Evolutionary conservation across 2,113 vertebrate species (phyloP), one percentile per base, ranked within the genome.

Genomic region (Tachysurus fulvidraco): DNA sequence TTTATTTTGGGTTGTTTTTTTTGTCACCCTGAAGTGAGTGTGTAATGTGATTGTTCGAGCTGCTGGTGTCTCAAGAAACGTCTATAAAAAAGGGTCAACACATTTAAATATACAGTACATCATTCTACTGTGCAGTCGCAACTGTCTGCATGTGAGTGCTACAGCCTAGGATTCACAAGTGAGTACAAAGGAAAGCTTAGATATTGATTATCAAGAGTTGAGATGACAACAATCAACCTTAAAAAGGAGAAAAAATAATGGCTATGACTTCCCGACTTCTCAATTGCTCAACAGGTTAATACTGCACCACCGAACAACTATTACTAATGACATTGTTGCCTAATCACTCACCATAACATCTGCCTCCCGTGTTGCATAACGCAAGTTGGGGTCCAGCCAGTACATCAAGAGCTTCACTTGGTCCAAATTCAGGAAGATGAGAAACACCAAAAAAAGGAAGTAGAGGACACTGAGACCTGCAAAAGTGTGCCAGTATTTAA

Each of bases 341-440:
- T 41, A 28, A 30, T 69, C 16, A 55, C 93, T 91, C 84, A 99
- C 98, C 98, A 99, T 99, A 88, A 99, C 87, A 74, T 99, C 98
- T 0, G 98, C 96, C 93, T 99, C 98, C 86, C 98, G 95, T 8
- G 97, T 99, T 54, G 97, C 98, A 0, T 98, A 98, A 1, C 98
- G 97, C 85, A 99, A 95, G 91, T 98, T 97, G 8, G 97, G 97
- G 87, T 99, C 98, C 79, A 99, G 91, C 98, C 98, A 99, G 87
- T 97, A 99, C 97, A 99, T 98, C 3, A 99, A 93, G n/a, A 96
- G 94, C 93, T 99, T 99, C 30, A 99, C 98, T 88, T 99, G 98
- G 86, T 97, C 96, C 88, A 97, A 97, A 94, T 98, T 99, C 90
- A 99, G 95, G 94, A 99, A 99, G 87, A 99, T 97, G 90, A 99